Conservation (phyloP, 2,797 vertebrate species). For the Triplophysa yarkandensis region DNA sequence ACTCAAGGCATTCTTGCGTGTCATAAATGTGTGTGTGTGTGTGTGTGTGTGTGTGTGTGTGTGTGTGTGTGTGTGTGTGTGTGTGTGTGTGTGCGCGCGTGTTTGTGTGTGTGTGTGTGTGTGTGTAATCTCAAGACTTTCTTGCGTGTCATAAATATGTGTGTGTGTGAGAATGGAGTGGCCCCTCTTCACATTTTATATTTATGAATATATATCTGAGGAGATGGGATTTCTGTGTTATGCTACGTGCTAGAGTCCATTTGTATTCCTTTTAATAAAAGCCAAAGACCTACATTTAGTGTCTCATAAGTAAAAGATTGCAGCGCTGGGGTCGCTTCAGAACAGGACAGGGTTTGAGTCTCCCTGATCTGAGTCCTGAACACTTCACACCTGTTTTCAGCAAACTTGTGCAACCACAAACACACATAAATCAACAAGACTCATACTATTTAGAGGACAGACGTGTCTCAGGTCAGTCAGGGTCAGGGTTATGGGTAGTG, state of each 20-base stretch:
- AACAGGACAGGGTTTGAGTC: too few species aligned
- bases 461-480: slow-evolving; percentile 8
- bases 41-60: too few species aligned
- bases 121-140: not conserved
- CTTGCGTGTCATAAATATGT: slow-evolving; percentile 14
- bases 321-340: not conserved
- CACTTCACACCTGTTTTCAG: not conserved
- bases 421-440: not conserved
- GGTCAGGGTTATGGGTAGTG: slow-evolving; percentile 13
- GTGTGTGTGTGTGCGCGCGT: not conserved
- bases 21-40: slow-evolving; percentile 19
- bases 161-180: not conserved
- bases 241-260: not conserved
- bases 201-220: not conserved
- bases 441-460: not conserved
- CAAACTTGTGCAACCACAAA: not conserved
- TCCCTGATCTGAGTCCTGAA: not conserved
- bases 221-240: slow-evolving; percentile 4
- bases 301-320: not conserved
- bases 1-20: slow-evolving; percentile 4
- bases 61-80: not conserved
- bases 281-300: not conserved
- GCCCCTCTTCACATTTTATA: not conserved
- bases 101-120: not conserved
- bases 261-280: not conserved